Percentiles rank a stretch among this genome's conserved stretches.
Conservation (phyloP, 2,113 vertebrate genomes). For the Triplophysa dalaica region DNA sequence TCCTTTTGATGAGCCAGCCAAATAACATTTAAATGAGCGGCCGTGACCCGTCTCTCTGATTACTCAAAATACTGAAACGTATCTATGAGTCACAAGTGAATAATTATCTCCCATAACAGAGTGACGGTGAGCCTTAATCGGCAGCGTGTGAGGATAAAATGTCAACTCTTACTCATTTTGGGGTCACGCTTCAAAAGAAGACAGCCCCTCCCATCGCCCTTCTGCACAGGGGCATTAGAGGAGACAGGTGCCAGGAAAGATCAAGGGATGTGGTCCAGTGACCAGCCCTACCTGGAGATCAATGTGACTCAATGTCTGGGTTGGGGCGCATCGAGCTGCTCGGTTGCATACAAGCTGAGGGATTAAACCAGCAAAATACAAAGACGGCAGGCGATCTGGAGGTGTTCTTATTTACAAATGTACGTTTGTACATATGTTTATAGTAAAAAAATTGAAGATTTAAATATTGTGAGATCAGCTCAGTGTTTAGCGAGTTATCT, state of each 20-base stretch:
- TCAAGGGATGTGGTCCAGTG: slow-evolving; percentile 37
- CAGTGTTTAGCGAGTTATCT: too few relatives aligned
- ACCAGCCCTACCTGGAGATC: slow-evolving; percentile 41
- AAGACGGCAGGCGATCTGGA: background rate
- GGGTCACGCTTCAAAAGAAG: slow-evolving; percentile 37
- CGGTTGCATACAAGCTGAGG: slow-evolving; percentile 1
- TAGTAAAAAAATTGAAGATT: too few relatives aligned
- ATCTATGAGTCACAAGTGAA: slow-evolving; percentile 12
- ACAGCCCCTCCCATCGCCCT: slow-evolving; percentile 5
- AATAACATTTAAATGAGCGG: background rate
- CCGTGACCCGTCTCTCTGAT: background rate
- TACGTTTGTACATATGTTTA: too few relatives aligned
- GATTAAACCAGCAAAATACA: slow-evolving; percentile 5
- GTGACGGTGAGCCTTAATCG: background rate
- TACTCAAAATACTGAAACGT: background rate
- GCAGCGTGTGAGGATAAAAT: slow-evolving; percentile 21
- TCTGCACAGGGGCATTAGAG: slow-evolving; percentile 21
- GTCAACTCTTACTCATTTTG: slow-evolving; percentile 43
- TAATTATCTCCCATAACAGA: slow-evolving; percentile 23
- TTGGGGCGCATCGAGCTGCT: background rate
- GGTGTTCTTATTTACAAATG: too few relatives aligned
- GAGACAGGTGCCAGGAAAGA: slow-evolving; percentile 56
- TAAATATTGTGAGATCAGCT: too few relatives aligned
- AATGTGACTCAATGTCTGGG: slow-evolving; percentile 34
- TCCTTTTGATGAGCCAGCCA: background rate